phyloP scores from a whole-genome alignment of 1,140 invertebrate species.

The Archegozetes longisetosus region DNA sequence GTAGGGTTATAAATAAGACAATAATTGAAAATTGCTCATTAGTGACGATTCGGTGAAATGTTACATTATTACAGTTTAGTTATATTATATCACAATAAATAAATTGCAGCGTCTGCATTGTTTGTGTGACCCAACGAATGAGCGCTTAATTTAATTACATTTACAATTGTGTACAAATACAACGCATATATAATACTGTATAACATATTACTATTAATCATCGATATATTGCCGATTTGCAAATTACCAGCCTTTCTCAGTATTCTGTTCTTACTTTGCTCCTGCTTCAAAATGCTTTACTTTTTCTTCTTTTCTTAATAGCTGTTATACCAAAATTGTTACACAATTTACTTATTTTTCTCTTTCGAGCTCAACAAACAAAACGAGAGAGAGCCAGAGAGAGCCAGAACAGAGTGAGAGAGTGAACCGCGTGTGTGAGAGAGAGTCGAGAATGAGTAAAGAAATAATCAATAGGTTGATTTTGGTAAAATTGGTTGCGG shows the following conservation, averaged over 20 bases:
- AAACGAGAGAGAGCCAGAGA: not conserved
- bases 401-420: conserved; percentile 1
- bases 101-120: not conserved
- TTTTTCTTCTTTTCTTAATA: too few relatives aligned
- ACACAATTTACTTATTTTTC: too few relatives aligned
- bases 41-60: not conserved
- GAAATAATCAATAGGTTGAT: not conserved
- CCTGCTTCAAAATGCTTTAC: too few relatives aligned
- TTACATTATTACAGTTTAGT: not conserved
- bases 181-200: not conserved
- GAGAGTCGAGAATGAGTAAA: not conserved
- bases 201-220: not conserved
- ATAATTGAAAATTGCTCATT: not conserved
- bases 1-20: too few relatives aligned
- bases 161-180: not conserved
- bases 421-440: not conserved
- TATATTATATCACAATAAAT: not conserved
- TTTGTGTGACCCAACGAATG: not conserved
- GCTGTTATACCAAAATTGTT: too few relatives aligned
- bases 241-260: too few relatives aligned
- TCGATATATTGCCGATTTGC: not conserved
- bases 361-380: too few relatives aligned
- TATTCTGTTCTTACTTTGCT: too few relatives aligned
- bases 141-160: not conserved
- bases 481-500: not conserved